Conservation (phyloP, 2,888 invertebrate genomes). For the Drosophila atroscutellata region DNA sequence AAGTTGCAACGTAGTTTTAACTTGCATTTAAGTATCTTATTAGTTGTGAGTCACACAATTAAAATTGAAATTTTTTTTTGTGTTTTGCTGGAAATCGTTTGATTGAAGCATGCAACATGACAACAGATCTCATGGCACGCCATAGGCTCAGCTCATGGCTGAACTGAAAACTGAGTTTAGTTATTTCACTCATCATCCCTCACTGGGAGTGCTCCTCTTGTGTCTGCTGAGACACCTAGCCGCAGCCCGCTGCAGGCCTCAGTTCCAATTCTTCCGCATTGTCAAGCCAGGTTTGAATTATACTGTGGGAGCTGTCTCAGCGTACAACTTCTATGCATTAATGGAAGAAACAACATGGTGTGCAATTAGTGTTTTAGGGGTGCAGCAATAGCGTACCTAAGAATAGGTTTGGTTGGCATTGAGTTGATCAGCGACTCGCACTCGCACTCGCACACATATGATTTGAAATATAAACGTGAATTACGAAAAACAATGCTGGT, state of each 20-base stretch:
- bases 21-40: neutral
- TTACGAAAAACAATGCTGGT: neutral
- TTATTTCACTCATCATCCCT: slow-evolving; percentile 21
- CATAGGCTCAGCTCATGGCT: neutral
- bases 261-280: slow-evolving; percentile 48
- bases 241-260: slow-evolving; percentile 29
- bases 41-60: slow-evolving; percentile 53
- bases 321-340: neutral
- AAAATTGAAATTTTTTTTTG: slow-evolving; percentile 59
- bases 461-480: neutral
- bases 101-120: slow-evolving; percentile 36
- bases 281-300: slow-evolving; percentile 3
- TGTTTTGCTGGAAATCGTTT: slow-evolving; percentile 46
- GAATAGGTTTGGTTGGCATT: slow-evolving; percentile 26
- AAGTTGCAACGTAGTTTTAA: slow-evolving; percentile 2
- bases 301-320: neutral
- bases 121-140: slow-evolving; percentile 19
- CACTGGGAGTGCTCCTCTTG: slow-evolving; percentile 23
- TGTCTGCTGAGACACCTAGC: slow-evolving; percentile 34
- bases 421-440: neutral
- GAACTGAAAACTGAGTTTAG: neutral
- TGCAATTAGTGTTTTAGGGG: slow-evolving; percentile 47
- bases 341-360: neutral
- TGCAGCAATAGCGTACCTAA: slow-evolving; percentile 24
- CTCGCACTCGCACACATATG: neutral